Conservation (phyloP, 2,797 vertebrate genomes). For the Tragopan temminckii region DNA sequence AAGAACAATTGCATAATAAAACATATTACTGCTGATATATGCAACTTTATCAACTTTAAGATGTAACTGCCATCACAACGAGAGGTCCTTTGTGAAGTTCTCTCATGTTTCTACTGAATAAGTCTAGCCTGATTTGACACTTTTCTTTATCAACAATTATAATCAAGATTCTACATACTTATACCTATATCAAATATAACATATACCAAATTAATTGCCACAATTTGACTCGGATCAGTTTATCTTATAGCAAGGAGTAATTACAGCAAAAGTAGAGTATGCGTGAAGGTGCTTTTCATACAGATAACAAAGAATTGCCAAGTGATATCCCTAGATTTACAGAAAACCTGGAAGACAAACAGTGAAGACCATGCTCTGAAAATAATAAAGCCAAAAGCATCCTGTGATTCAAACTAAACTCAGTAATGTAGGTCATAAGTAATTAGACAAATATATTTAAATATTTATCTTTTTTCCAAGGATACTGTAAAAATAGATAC, state of each 20-base stretch:
- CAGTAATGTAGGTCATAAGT: background rate
- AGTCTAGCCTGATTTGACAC: background rate
- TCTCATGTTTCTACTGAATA: conserved; percentile 22
- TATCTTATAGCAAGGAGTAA: conserved; percentile 7
- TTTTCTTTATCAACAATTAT: background rate
- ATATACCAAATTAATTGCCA: conserved; percentile 4
- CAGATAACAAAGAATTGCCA: conserved; percentile 8
- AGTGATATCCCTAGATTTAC: background rate
- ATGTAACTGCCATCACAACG: conserved; percentile 45
- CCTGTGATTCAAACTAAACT: background rate
- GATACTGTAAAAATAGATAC: background rate
- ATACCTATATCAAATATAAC: background rate
- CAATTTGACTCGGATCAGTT: conserved; percentile 25
- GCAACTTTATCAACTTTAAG: conserved; percentile 78
- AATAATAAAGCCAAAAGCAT: background rate
- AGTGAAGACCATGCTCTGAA: background rate
- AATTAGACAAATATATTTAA: background rate
- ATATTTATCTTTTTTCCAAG: background rate
- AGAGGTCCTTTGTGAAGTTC: background rate
- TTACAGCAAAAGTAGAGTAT: conserved; percentile 1
- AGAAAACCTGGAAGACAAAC: conserved; percentile 1
- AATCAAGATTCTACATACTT: background rate
- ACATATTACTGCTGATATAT: conserved; percentile 79
- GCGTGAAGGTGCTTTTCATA: conserved; percentile 14
- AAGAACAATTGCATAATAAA: conserved; percentile 85